These are phyloP conservation scores for Diacarnus erythraeanus DNA, from an alignment of 37 sponge, comb jelly and placozoan species.

Conservation along the genomic window DNA sequence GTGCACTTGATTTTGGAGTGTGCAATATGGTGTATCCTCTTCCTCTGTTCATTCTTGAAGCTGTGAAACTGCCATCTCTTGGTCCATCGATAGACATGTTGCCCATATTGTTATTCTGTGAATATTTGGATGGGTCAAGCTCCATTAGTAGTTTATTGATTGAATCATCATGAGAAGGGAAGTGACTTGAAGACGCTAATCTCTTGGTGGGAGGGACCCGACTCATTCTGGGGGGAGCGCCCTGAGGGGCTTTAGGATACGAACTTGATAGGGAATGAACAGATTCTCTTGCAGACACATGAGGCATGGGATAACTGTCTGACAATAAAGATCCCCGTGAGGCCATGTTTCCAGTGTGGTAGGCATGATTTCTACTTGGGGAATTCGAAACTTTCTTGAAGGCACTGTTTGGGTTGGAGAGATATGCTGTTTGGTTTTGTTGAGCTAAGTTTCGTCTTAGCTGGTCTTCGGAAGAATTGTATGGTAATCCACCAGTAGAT, in stretches of 20 bases:
- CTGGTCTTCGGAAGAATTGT: background rate
- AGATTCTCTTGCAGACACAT: background rate
- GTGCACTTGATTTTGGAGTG: constrained; percentile 13
- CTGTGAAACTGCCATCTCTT: no score
- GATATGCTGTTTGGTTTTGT: background rate
- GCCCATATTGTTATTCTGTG: no score
- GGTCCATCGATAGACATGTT: no score
- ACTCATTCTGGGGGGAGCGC: background rate
- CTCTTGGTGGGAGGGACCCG: background rate
- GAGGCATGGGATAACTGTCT: background rate
- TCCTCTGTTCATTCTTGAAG: no score
- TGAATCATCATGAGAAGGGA: no score
- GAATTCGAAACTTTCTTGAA: background rate
- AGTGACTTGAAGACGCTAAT: background rate
- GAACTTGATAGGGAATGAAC: background rate
- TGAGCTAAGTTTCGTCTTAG: background rate
- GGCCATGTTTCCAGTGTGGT: background rate
- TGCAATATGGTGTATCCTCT: background rate
- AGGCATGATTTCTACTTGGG: background rate
- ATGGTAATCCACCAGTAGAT: background rate
- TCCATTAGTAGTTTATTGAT: no score
- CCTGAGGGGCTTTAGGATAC: constrained; percentile 6
- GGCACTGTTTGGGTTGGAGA: background rate
- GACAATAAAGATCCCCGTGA: background rate
- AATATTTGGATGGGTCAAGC: no score